A percentile compares a stretch with the other conserved stretches of the same genome.
Conservation (phyloP, 2,888 invertebrate genomes). For the Artemia sinica region DNA sequence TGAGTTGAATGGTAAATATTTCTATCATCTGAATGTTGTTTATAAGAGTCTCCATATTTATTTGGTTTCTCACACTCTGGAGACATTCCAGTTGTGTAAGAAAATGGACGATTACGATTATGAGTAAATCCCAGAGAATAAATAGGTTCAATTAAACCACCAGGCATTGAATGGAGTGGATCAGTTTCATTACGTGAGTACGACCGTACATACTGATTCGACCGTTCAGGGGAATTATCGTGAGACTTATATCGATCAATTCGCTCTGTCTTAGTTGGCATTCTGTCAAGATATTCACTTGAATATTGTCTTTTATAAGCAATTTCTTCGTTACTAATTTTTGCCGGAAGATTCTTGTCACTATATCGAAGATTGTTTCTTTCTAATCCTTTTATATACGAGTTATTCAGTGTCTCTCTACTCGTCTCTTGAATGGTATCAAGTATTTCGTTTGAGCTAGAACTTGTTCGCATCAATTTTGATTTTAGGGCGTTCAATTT, state of each 20-base stretch:
- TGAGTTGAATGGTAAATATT: slow-evolving; percentile 11
- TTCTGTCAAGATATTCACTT: slow-evolving; percentile 5
- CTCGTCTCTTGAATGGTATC: slow-evolving; percentile 18
- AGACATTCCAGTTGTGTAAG: slow-evolving; percentile 40
- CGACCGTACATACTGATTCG: neutral
- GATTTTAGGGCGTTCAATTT: slow-evolving; percentile 1
- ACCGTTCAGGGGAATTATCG: slow-evolving; percentile 28
- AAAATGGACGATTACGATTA: slow-evolving; percentile 61
- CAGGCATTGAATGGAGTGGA: slow-evolving; percentile 18
- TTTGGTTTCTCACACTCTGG: neutral
- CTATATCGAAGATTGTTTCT: neutral
- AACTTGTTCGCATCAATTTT: neutral
- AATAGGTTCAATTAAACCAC: slow-evolving; percentile 37
- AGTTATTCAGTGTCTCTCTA: neutral
- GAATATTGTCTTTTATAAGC: neutral
- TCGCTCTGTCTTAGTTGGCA: neutral
- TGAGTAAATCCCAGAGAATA: slow-evolving; percentile 39
- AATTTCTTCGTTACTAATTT: slow-evolving; percentile 1
- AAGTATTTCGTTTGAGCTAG: slow-evolving; percentile 11
- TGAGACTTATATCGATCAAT: slow-evolving; percentile 50
- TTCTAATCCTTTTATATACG: neutral
- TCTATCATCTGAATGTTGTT: slow-evolving; percentile 11
- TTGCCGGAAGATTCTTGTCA: neutral
- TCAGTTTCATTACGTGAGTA: slow-evolving; percentile 1
- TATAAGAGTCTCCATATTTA: neutral